phyloP scores from a whole-genome alignment of 2,797 vertebrate genomes.

The Chaetodon trifasciatus region DNA sequence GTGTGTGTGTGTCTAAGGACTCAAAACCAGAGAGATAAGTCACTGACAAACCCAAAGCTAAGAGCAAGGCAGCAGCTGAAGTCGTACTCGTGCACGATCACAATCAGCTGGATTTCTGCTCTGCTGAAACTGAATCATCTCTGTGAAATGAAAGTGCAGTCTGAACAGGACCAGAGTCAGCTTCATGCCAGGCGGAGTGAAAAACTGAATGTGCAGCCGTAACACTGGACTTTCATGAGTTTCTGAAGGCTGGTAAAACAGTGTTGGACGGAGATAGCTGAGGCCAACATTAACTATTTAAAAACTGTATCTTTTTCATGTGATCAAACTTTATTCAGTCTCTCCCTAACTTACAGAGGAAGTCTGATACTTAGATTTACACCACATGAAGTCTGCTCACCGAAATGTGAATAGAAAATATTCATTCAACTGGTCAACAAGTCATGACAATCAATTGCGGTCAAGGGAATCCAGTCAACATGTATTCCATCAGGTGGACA shows the following conservation, averaged over 20 bases:
- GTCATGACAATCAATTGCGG: neutral
- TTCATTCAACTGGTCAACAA: neutral
- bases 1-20: neutral
- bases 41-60: neutral
- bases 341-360: neutral
- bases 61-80: conserved; percentile 5
- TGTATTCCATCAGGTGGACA: neutral
- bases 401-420: neutral
- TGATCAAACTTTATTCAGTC: too few species aligned
- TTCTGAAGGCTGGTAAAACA: neutral
- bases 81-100: neutral
- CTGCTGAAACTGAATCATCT: conserved; percentile 16
- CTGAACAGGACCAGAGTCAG: neutral
- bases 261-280: neutral
- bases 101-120: conserved; percentile 27
- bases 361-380: neutral
- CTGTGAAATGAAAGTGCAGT: conserved; percentile 15
- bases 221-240: neutral
- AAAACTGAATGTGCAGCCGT: conserved; percentile 6
- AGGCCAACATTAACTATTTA: neutral
- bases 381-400: neutral
- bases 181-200: neutral
- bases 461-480: neutral
- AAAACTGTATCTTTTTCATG: neutral
- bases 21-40: neutral